Evolutionary conservation across 2,797 vertebrate genomes (phyloP), one percentile per base, ranked within the genome.

Genomic region (Sebastes iracundus): DNA sequence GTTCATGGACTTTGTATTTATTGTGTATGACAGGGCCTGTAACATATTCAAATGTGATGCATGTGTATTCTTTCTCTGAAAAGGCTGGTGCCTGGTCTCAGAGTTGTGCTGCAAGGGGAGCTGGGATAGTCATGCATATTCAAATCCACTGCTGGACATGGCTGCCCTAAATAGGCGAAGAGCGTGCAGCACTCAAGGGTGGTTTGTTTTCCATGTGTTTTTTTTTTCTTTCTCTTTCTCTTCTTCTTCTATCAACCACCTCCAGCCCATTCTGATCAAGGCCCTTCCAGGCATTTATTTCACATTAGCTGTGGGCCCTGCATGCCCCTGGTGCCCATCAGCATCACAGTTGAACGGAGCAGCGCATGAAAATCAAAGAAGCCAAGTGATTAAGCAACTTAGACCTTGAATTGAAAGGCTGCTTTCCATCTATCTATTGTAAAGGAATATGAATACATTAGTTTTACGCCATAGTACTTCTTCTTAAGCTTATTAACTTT

Each of bases 111-210:
- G 94, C 93, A 60, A 96, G 95, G 94, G 88, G 89, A 85, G 89
- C 93, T 93, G 91, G 84, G 86, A 95, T 90, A 90, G 67, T 95
- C 95, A 96, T 96, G 95, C 95, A 96, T 96, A 96, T 95, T 96
- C 95, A 96, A 94, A 96, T 93, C 84, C 88, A 95, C 95, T 95
- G 94, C 95, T 94, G 95, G 95, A 95, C 95, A 95, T 93, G 89
- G 91, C 90, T 95, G 95, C 90, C 95, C 95, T 96, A 95, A 95
- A 96, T 96, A 95, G 85, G 90, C 91, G 72, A 80, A 89, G 91
- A 95, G 93, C 93, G 79, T 95, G 93, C 92, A 93, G 88, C 89
- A 94, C 94, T 95, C 90, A 93, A 86, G 93, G 93, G 87, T 84
- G 90, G 85, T 82, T 94, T 91, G 88, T 93, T 92, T 94, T 92